Evolutionary conservation across 2,113 vertebrate species (phyloP), one percentile per base, ranked within the genome.

Genomic region (Mystacornis crossleyi): DNA sequence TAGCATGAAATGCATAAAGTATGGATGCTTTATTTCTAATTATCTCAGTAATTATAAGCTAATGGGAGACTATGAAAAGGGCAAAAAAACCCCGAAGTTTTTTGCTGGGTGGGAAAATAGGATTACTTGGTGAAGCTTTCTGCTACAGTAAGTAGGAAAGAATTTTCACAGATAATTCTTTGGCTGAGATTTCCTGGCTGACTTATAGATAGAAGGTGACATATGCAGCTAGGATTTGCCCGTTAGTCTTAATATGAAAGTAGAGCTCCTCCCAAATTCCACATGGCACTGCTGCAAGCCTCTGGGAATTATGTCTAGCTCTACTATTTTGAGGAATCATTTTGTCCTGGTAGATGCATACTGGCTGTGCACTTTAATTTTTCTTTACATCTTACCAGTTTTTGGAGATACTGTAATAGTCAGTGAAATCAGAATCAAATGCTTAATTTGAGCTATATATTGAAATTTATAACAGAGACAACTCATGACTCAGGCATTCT

Each of bases 401-500:
- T 18, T 74, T 91, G 45, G 15, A 38, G 33, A 33, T 89, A 20
- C 5, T 71, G 13, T 65, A 79, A 84, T 70, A 88, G 26, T 19
- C 25, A 83, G 8, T 92, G 42, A 88, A 86, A 67, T 67, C 66
- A 87, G 42, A 92, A 83, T 87, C 12, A 26, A 95, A 84, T 38
- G 21, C 61, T 81, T 93, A 65, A 67, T 91, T 83, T 88, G 58
- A 73, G 34, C 43, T 91, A 50, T 66, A 71, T 89, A 18, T n/a
- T 80, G 51, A 93, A 47, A 55, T 78, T 77, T 95, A 28, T 65
- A 70, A 33, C 19, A 96, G 36, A 69, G 42, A 50, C 31, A 93
- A 50, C 20, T 83, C 25, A 50, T 95, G 67, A 95, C 80, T 96
- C 74, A 92, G 78, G 40, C 51, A 81, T 90, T 96, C 72, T 78